Conservation (phyloP, 2,888 invertebrate genomes). For the Brachyptera risi region DNA sequence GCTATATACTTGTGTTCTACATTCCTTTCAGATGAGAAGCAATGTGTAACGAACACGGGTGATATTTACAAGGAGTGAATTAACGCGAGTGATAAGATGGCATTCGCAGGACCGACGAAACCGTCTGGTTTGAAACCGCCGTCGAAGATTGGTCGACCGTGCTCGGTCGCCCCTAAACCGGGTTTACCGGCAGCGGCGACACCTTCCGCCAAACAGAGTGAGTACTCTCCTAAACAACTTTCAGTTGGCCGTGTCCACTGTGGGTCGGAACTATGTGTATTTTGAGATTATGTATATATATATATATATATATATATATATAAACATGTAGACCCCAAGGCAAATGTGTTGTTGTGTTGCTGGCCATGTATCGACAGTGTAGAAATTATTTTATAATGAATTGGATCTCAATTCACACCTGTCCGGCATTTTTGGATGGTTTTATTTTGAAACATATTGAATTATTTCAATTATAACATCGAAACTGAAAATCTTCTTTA, state of each 20-base stretch:
- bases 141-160: slow-evolving; percentile 63
- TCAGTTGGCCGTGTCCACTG: background rate
- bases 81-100: background rate
- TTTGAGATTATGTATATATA: too few relatives aligned
- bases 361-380: too few relatives aligned
- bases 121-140: slow-evolving; percentile 61
- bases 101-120: slow-evolving; percentile 41
- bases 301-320: too few relatives aligned
- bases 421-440: too few relatives aligned
- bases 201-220: slow-evolving; percentile 41
- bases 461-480: too few relatives aligned
- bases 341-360: too few relatives aligned
- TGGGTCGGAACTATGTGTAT: too few relatives aligned
- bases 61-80: background rate
- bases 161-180: slow-evolving; percentile 61
- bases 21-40: background rate
- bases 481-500: too few relatives aligned
- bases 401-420: too few relatives aligned
- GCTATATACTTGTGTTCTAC: background rate
- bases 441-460: too few relatives aligned
- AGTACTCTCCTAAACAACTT: slow-evolving; percentile 36
- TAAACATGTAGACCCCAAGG: too few relatives aligned
- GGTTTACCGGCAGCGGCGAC: slow-evolving; percentile 59
- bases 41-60: background rate
- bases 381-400: too few relatives aligned